Percentiles rank a stretch among this genome's conserved stretches.
phyloP scores from a whole-genome alignment of 2,888 invertebrate species.

The Phengaris alcon region DNA sequence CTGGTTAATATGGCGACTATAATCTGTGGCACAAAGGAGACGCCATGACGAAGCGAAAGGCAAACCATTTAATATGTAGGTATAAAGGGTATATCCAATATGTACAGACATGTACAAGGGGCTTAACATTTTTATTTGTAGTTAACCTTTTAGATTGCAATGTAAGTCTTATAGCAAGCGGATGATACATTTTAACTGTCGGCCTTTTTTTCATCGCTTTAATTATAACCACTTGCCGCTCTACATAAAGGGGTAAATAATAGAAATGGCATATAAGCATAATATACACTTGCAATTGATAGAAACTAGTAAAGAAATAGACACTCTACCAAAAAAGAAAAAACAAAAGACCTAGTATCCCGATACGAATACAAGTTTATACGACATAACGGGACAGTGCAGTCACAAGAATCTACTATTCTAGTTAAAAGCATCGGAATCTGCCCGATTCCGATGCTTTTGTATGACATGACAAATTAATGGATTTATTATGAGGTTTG shows the following conservation, averaged over 20 bases:
- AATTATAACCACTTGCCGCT: too few relatives aligned
- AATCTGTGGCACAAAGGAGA: constrained; percentile 73
- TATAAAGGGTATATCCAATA: constrained; percentile 70
- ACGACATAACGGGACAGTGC: constrained; percentile 69
- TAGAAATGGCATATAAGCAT: too few relatives aligned
- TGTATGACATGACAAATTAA: constrained; percentile 80
- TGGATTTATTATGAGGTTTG: constrained; percentile 78
- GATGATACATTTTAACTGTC: background rate
- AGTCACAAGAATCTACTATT: constrained; percentile 65
- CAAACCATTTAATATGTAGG: constrained; percentile 76
- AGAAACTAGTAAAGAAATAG: background rate
- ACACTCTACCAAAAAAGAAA: background rate
- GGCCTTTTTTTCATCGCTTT: background rate
- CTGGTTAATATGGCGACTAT: constrained; percentile 69
- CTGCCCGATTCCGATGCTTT: constrained; percentile 56
- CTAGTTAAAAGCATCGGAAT: constrained; percentile 58
- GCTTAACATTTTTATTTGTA: constrained; percentile 33
- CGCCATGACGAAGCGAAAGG: constrained; percentile 72
- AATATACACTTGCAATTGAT: too few relatives aligned
- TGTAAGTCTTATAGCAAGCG: background rate
- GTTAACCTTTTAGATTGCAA: constrained; percentile 12
- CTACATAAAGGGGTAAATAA: too few relatives aligned
- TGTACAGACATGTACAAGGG: constrained; percentile 52
- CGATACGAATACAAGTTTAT: constrained; percentile 48
- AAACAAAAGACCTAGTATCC: background rate